Percentiles rank a stretch among this genome's conserved stretches.
These are phyloP conservation scores for Drosophila subquinaria DNA, from an alignment of 2,888 invertebrate genomes.

Conservation along the genomic window DNA sequence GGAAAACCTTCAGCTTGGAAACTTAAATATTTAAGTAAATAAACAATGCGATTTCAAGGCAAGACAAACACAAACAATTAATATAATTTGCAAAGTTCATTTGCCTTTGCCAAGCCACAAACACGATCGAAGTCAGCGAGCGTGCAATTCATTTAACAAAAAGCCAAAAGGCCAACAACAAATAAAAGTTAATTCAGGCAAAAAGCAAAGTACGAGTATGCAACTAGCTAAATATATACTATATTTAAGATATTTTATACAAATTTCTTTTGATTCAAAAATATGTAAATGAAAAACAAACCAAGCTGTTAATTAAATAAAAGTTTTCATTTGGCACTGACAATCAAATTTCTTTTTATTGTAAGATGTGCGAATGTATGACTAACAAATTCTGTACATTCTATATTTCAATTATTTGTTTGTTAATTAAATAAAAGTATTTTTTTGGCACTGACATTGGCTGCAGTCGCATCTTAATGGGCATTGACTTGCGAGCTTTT, in stretches of 20 bases:
- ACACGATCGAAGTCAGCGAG: conserved; percentile 7
- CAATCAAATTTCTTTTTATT: not conserved
- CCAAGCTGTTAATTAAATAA: conserved; percentile 4
- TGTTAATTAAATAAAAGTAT: conserved; percentile 8
- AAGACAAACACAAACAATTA: conserved; percentile 9
- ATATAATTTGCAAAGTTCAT: conserved; percentile 12
- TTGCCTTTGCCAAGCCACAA: conserved; percentile 19
- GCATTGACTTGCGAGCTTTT: conserved; percentile 15
- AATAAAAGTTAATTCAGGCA: conserved; percentile 9
- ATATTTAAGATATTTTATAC: not conserved
- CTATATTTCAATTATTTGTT: not conserved
- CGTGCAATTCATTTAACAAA: conserved; percentile 10
- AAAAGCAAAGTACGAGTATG: conserved; percentile 2
- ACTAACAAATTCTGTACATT: not conserved
- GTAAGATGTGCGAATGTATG: not conserved
- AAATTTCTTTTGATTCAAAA: not conserved
- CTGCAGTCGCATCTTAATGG: conserved; percentile 10
- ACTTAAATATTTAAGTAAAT: conserved; percentile 9
- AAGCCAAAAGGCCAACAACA: conserved; percentile 17
- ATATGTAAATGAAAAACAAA: not conserved
- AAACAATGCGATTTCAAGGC: conserved; percentile 11
- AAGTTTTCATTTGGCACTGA: not conserved
- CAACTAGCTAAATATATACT: conserved; percentile 1
- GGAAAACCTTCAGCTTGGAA: not conserved
- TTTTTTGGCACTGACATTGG: conserved; percentile 18